Evolutionary conservation across 2,113 vertebrate genomes (phyloP), one percentile per base, ranked within the genome.

Genomic region (Corydoras sp.): DNA sequence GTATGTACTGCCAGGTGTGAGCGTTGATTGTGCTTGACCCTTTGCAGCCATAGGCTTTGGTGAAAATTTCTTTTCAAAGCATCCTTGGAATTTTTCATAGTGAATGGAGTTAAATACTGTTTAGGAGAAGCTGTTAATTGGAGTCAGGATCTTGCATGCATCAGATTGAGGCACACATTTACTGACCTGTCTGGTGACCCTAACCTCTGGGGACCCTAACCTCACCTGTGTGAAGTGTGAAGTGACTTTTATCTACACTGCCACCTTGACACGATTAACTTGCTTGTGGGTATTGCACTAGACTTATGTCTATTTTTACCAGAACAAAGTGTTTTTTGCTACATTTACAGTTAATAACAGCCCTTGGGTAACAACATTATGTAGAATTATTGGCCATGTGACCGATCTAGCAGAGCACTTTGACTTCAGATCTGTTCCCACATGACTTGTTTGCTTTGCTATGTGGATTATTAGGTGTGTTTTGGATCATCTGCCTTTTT

Each of bases 1-100:
- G 94, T 98, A 94, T 86, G 95, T 96, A 93, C 89, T 80, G 64
- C 15, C n/a, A 5, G 76, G 62, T 80, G 62, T 69, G 72, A 15
- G 50, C 12, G 53, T 55, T 76, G 68, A 72, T 59, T 65, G 68
- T 55, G 50, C 13, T 58, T 67, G 55, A 15, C 51, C 18, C 15
- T 24, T 71, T n/a, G 55, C 69, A 58, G 48, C 50, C 35, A 71
- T 43, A 49, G 59, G 11, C 56, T 66, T 67, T 68, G 30, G 64
- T 65, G 43, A 43, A 58, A 61, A 53, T 31, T 68, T 58, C 53
- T 64, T 75, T 69, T 64, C 68, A 54, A 31, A 30, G 13, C 48
- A 66, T 15, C 64, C 24, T 72, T 58, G 48, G 2, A 58, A 9
- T 56, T 54, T 5, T 70, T 51, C 53, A 2, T 35, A 14, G 4